Base-by-base conservation (phyloP, 2,888 invertebrate species). In the Nymphalis polychloros region DNA sequence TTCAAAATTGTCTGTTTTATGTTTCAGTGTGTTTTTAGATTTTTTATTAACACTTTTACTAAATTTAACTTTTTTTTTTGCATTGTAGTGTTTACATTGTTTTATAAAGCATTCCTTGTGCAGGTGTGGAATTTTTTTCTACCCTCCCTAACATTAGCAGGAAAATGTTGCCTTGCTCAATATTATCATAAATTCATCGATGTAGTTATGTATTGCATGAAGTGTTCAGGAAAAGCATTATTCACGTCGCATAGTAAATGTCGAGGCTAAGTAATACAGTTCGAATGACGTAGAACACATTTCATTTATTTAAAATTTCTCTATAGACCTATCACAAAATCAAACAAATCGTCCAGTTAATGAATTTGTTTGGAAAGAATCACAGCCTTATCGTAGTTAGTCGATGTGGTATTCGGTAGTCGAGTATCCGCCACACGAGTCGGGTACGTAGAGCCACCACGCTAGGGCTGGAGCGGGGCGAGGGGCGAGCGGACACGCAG, bases 161-260 rank as follows among this genome's bases (percentile, higher is more conserved):
- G 90, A 91, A 92, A 92, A 92, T 92, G 92, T 92, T 92, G 92
- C 92, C 88, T 90, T 88, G 88, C 87, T 89, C 86, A 87, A 82
- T 82, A 82, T 83, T 85, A 80, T 83, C 77, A 81, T 83, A 80
- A 84, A 81, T 80, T 84, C 78, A 82, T 76, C 82, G 81, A 75
- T 73, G 79, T 76, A 79, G 81, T 81, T 80, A 83, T 76, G 78
- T 55, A 80, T 80, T 85, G 91, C 91, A 91, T 90, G 90, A 85
- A 81, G 81, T 86, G 84, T 83, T 84, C 80, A 80, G 72, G 80
- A 84, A 81, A 82, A 82, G 86, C 88, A 88, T 88, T 85, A 83
- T 77, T 76, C 62, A 62, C 78, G 73, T 83, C 82, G 84, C 84
- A 84, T 84, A 84, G 82, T 80, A 81, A 83, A 79, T 81, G 82